Evolutionary conservation across 2,797 vertebrate species (phyloP), one percentile per base, ranked within the genome.

Genomic region (Eulemur albifrons): DNA sequence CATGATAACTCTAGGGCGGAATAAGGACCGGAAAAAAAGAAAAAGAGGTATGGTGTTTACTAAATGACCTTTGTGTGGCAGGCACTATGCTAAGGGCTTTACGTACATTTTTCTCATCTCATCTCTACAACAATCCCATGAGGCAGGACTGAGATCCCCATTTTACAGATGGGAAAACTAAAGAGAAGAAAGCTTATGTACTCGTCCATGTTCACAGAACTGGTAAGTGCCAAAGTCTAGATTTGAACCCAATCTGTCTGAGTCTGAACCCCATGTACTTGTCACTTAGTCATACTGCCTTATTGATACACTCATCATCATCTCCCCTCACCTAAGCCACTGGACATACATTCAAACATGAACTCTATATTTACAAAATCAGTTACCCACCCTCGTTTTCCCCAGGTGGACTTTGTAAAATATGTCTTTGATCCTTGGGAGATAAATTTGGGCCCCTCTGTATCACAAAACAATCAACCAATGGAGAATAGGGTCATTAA

Each of bases 401-500:
- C 65, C 43, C 45, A 96, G 27, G 12, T 85, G 61, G 30, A n/a
- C 72, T 77, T 30, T 4, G 40, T 14, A 90, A 94, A 93, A 73
- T 50, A 43, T 27, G 25, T 70, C 61, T 96, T 91, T 85, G 73
- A 61, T 70, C n/a, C 63, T 82, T 67, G 17, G 18, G n/a, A 85
- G 45, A 86, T 88, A 93, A 93, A 84, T 32, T 5, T 30, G 17
- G 3, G 40, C 40, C n/a, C 59, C 59, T 65, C 52, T 67, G 17
- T 48, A 79, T 88, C 89, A 84, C n/a, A 90, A 94, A 89, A 91
- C 50, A 96, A 93, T 15, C 88, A 88, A 73, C 27, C 50, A 61
- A 87, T 87, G 59, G 32, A 92, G 75, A 92, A 92, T 2, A 70
- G 13, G n/a, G 3, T 25, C 38, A 90, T 59, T 59, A 35, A 69